Evolutionary conservation across 2,113 vertebrate species (phyloP).

Genomic region (Chloebia gouldiae): DNA sequence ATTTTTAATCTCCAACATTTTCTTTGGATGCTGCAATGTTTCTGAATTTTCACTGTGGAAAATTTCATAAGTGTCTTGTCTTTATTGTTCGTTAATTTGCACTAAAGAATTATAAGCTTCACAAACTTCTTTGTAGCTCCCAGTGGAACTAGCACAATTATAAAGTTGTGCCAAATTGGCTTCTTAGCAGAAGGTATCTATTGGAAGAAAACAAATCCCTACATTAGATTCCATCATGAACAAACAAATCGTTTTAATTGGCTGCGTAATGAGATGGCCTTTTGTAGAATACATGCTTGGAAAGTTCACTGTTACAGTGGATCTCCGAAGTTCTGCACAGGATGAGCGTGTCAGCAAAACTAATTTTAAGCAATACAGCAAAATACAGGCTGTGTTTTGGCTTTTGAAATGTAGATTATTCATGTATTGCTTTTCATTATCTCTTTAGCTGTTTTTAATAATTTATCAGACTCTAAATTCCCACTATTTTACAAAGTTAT

Average conservation of each 20-base stretch:
- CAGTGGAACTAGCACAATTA: conserved; percentile 70
- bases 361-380: not conserved
- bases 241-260: conserved; percentile 72
- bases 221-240: conserved; percentile 61
- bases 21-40: not conserved
- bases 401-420: not conserved
- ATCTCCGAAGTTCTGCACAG: not conserved
- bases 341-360: not conserved
- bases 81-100: conserved; percentile 43
- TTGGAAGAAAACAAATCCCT: conserved; percentile 70
- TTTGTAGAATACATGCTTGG: not conserved
- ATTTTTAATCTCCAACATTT: conserved; percentile 10
- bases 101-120: conserved; percentile 72
- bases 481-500: not conserved
- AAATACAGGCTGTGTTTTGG: not conserved
- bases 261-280: conserved; percentile 52
- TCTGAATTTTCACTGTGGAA: conserved; percentile 38
- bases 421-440: not conserved
- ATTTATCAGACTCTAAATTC: not conserved
- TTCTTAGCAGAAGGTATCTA: conserved; percentile 66
- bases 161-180: conserved; percentile 74
- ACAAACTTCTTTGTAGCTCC: conserved; percentile 72
- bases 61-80: conserved; percentile 60
- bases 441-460: not conserved
- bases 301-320: not conserved